Conservation (phyloP, 2,113 vertebrate genomes). For the Turdus rufiventris region DNA sequence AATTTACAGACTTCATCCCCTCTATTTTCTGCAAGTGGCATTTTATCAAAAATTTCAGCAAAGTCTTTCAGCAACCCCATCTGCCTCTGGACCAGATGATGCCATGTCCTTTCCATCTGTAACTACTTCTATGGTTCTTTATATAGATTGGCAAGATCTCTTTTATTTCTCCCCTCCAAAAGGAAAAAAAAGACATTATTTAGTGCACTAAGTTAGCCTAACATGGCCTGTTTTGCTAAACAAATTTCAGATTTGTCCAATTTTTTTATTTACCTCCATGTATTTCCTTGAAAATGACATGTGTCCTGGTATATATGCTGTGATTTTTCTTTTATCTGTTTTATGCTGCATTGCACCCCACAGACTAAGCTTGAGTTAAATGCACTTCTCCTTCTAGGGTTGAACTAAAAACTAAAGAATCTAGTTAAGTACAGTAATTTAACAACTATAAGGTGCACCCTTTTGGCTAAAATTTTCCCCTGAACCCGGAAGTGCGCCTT, state of each 20-base stretch:
- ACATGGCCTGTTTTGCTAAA: neutral
- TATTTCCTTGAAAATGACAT: neutral
- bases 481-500: no score
- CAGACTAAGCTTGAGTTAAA: neutral
- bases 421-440: neutral
- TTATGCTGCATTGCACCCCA: neutral
- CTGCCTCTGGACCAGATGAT: neutral
- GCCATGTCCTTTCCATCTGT: neutral
- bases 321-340: neutral
- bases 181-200: neutral
- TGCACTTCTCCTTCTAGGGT: neutral
- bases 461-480: no score
- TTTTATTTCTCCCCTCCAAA: neutral
- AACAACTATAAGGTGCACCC: no score
- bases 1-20: neutral
- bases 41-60: neutral
- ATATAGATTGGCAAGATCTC: neutral
- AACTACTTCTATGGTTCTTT: neutral
- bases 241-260: neutral
- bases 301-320: neutral
- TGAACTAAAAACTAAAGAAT: neutral
- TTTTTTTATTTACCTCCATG: neutral
- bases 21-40: neutral
- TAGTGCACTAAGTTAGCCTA: neutral
- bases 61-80: neutral